Evolutionary conservation across 2,113 vertebrate species (phyloP).

Genomic region (Cyanocitta stelleri): DNA sequence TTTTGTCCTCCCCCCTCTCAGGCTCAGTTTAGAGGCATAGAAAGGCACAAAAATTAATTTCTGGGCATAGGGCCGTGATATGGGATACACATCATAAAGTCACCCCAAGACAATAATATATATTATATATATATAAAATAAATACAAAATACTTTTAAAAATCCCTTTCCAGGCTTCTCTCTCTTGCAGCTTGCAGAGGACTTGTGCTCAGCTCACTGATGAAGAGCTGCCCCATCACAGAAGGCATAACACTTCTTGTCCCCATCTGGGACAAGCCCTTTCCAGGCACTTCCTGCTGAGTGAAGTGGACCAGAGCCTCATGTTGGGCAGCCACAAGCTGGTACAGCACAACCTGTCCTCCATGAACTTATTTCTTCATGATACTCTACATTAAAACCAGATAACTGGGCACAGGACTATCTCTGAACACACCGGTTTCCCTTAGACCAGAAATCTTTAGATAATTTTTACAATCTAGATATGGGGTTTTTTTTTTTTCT

Average conservation of each 20-base stretch:
- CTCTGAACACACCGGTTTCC: background rate
- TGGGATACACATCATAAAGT: no score
- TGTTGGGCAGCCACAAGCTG: accelerated
- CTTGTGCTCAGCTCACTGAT: background rate
- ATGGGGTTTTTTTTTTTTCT: no score
- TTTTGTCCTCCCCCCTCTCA: no score
- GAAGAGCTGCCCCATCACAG: background rate
- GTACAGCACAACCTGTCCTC: background rate
- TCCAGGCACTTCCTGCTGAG: background rate
- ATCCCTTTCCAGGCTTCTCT: background rate
- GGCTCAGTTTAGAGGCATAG: no score
- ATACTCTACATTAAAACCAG: background rate
- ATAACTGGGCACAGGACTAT: background rate
- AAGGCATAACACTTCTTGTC: background rate
- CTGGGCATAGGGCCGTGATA: no score
- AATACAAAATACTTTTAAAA: background rate
- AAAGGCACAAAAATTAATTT: no score
- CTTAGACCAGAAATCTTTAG: background rate
- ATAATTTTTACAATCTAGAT: background rate
- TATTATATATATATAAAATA: background rate
- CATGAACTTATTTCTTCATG: background rate
- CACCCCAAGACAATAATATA: no score
- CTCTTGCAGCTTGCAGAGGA: background rate
- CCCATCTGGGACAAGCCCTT: background rate
- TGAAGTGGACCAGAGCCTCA: background rate